Conservation (phyloP, 2,113 vertebrate genomes). For the Aix galericulata region DNA sequence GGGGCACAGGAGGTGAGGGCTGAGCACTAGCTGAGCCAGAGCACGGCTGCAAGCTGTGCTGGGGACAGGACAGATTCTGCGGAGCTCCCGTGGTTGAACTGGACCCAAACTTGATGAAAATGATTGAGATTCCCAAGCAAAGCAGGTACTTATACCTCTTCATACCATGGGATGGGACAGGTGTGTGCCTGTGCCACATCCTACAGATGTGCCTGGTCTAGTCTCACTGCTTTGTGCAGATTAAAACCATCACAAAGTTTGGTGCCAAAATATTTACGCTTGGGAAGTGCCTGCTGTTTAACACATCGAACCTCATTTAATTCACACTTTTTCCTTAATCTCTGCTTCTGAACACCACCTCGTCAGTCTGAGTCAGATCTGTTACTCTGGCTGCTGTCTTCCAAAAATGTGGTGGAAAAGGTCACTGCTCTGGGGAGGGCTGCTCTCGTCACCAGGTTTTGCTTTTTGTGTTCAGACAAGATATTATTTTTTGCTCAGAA, state of each 20-base stretch:
- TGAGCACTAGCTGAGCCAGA: neutral
- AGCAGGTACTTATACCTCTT: neutral
- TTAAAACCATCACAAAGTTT: neutral
- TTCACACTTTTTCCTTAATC: conserved; percentile 21
- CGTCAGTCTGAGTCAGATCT: neutral
- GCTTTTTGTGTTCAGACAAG: neutral
- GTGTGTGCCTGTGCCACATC: accelerated
- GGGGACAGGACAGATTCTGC: neutral
- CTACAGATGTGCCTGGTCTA: neutral
- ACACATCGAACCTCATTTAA: conserved; percentile 15
- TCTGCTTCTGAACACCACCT: neutral
- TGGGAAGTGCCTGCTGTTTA: conserved; percentile 6
- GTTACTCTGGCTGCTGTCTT: neutral
- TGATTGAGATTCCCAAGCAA: accelerated
- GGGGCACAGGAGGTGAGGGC: no score
- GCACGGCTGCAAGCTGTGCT: accelerated
- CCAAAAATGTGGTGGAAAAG: neutral
- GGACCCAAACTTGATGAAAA: no score
- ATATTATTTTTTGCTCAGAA: neutral
- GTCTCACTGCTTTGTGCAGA: neutral
- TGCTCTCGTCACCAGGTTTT: accelerated
- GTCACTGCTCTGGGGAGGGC: accelerated
- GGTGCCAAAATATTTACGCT: neutral
- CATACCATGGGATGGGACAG: accelerated
- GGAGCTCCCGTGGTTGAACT: neutral